A percentile compares a stretch with the other conserved stretches of the same genome.
phyloP scores from a whole-genome alignment of 2,797 vertebrate species.

The Buceros bicornis region DNA sequence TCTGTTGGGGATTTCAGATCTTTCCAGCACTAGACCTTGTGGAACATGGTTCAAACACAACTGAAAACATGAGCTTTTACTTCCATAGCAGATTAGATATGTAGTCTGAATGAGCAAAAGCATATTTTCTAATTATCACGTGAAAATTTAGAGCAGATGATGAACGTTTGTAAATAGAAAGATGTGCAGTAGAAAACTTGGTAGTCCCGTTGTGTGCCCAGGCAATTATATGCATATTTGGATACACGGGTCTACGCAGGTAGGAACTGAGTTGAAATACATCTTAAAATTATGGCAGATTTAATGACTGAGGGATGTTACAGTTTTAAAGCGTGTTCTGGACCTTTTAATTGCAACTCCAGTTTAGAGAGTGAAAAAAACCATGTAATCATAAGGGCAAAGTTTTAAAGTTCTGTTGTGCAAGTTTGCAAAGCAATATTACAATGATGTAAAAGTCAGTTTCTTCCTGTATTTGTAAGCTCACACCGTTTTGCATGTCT shows the following conservation, averaged over 20 bases:
- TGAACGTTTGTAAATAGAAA: background rate
- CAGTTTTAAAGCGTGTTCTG: background rate
- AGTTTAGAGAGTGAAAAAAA: background rate
- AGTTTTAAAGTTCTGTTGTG: background rate
- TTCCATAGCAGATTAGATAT: background rate
- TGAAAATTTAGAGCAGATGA: background rate
- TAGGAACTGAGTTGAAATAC: background rate
- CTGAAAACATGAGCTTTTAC: background rate
- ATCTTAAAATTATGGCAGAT: background rate
- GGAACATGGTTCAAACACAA: background rate
- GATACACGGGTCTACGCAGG: background rate
- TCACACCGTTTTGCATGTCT: background rate
- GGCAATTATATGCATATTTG: background rate
- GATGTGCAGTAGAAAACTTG: background rate
- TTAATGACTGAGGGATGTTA: background rate
- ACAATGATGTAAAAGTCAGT: background rate
- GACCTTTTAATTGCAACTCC: background rate
- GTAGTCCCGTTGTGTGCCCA: background rate
- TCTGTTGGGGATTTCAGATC: background rate
- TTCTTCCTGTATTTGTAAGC: slow-evolving; percentile 23
- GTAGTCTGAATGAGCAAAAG: background rate
- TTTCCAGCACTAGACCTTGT: background rate
- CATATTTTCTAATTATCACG: background rate
- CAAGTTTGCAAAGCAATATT: background rate
- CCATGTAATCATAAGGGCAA: background rate